Base-by-base conservation (phyloP, 2,888 invertebrate species). In the Chironomus tentans region DNA sequence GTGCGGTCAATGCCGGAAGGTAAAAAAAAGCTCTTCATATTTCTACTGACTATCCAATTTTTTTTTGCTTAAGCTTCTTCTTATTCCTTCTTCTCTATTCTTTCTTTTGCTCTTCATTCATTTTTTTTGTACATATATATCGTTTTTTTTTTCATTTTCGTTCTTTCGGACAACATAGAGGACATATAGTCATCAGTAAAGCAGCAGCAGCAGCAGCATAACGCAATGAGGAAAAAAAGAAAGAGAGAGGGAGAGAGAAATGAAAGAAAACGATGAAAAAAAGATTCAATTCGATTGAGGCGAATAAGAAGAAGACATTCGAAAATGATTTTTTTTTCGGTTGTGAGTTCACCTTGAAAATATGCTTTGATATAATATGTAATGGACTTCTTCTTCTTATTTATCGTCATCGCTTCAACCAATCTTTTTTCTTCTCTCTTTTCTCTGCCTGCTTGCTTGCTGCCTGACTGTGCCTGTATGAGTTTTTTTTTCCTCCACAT, bases 1-100 rank as follows among this genome's bases (percentile, higher is more conserved):
- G 56, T 77, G 77, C 72, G 76, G 76, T 12, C 77, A 77, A 46
- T 77, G 77, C 61, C 72, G 77, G 48, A 77, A 77, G 76, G 76
- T 76, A 10, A 74, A 10, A 38, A 65, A 65, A 65, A 56, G 56
- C 56, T 56, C 56, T 56, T 18, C 18, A n/a, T 56, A 21, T 65
- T 24, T 65, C 65, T 65, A 56, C 56, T 56, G 56, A 15, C 56
- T 56, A 56, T 56, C 56, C 15, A 56, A 15, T 18, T 56, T 56
- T 50, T 18, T 56, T 56, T 56, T 56, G 56, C 56, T 15, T 56
- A 13, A 50, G 15, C 50, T 50, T 50, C 50, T 56, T 56, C 56
- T 56, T 56, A 7, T 56, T 56, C 56, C 56, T 15, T 56, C 56
- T 56, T 56, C 56, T 56, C 56, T 56, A 56, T 56, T 56, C 56